These are phyloP conservation scores for Nowickia ferox DNA, from an alignment of 2,888 invertebrate genomes.

Conservation along the genomic window DNA sequence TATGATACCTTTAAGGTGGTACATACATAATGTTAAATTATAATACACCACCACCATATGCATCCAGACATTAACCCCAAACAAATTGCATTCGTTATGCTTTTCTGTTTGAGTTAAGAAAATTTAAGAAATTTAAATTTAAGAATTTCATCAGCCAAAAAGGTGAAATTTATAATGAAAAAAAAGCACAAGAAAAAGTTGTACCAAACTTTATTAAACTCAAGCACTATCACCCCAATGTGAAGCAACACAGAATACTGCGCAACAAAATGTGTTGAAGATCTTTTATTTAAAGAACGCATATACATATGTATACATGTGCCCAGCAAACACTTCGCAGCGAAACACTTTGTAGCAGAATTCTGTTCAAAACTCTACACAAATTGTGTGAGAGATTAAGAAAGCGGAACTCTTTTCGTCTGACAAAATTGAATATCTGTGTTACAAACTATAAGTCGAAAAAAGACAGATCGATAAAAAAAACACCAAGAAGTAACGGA, in stretches of 20 bases:
- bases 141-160: conserved; percentile 40
- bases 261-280: conserved; percentile 12
- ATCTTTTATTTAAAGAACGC: conserved; percentile 30
- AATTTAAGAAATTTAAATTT: conserved; percentile 63
- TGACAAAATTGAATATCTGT: too few species aligned
- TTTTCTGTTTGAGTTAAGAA: conserved; percentile 31
- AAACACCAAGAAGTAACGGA: too few species aligned
- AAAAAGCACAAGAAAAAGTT: not conserved
- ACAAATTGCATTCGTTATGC: conserved; percentile 70
- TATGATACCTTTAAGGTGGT: conserved; percentile 58
- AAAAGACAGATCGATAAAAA: too few species aligned
- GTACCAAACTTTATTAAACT: conserved; percentile 28
- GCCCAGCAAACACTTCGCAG: not conserved
- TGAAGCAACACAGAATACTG: not conserved
- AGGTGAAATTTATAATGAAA: conserved; percentile 25
- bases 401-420: too few species aligned
- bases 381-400: too few species aligned
- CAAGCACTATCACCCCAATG: conserved; percentile 45
- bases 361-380: too few species aligned
- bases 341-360: too few species aligned
- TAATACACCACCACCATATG: conserved; percentile 22
- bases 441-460: too few species aligned
- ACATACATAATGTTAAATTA: not conserved
- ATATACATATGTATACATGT: conserved; percentile 15
- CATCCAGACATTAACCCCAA: conserved; percentile 58